Base-by-base conservation (phyloP, 2,888 invertebrate genomes). In the Trichogramma dendrolimi region DNA sequence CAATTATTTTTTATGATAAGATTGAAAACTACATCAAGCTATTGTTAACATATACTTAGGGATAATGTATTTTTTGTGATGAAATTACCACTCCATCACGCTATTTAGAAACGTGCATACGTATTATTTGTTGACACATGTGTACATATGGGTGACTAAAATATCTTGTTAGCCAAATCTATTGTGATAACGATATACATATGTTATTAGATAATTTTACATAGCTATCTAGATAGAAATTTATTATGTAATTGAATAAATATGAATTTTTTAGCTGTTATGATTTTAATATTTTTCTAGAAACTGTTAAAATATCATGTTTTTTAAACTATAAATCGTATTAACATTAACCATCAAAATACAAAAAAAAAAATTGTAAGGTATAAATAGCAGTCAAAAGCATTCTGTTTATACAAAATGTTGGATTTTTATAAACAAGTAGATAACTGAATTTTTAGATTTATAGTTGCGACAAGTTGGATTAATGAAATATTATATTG, bases 141-240 rank as follows among this genome's bases (percentile, higher is more conserved):
- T 49, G 8, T 57, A 52, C 59, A 40, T 57, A 57, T 42, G 7
- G 51, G 49, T 55, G 49, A 48, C 61, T 66, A 46, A 44, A 60
- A 62, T 8, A 62, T 60, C 64, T 48, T 53, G 55, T 56, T 58
- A 41, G 55, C 64, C 49, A 60, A 62, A 56, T 58, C 58, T 49
- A 49, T 66, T 66, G 66, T 66, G 62, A 66, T 67, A 65, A 67
- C 61, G 55, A 63, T 63, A 61, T 54, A 50, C 46, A 55, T 46
- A 61, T 66, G 51, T 64, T 62, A 53, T 62, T 67, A 66, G 63
- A 54, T 64, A 63, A 61, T 65, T 67, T 55, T 50, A 63, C 62
- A 59, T 66, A 40, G 8, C 14, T 53, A 27, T 27, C 27, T 27
- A 27, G 27, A 27, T 27, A n/a, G 42, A 8, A 57, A 49, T 42